phyloP scores from a whole-genome alignment of 2,113 vertebrate genomes.

The Halcyon malimbica region DNA sequence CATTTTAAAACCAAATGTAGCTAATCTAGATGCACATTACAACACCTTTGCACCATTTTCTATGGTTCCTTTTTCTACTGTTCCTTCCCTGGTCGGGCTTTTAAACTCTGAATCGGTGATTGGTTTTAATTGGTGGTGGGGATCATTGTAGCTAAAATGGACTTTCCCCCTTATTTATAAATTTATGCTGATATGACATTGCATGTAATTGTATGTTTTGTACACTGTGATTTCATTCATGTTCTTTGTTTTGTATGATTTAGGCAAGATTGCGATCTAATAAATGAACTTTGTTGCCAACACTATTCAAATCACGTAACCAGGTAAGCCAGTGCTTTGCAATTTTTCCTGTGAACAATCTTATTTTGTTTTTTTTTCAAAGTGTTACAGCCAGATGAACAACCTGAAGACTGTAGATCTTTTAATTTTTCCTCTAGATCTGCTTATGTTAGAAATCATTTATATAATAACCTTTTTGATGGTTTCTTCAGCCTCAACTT shows the following conservation, averaged over 20 bases:
- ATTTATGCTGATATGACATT: neutral
- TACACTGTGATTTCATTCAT: neutral
- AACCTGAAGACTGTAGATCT: neutral
- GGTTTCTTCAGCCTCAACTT: neutral
- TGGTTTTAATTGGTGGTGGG: neutral
- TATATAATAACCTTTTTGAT: neutral
- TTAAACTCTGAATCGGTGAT: neutral
- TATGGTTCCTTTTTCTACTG: neutral
- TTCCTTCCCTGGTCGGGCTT: neutral
- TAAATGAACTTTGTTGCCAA: slow-evolving; percentile 83
- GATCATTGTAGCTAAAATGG: neutral
- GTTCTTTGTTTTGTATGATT: neutral
- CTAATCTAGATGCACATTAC: neutral
- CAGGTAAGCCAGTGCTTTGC: slow-evolving; percentile 65
- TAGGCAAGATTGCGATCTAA: slow-evolving; percentile 80
- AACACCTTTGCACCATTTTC: neutral
- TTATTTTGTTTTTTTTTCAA: neutral
- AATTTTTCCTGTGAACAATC: neutral
- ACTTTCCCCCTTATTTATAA: neutral
- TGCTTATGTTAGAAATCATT: neutral
- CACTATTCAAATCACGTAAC: slow-evolving; percentile 75
- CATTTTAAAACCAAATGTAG: neutral
- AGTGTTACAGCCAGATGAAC: neutral
- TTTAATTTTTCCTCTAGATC: neutral
- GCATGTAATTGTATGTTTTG: neutral